Conservation (phyloP, 2,113 vertebrate genomes). For the Hyaena hyaena region DNA sequence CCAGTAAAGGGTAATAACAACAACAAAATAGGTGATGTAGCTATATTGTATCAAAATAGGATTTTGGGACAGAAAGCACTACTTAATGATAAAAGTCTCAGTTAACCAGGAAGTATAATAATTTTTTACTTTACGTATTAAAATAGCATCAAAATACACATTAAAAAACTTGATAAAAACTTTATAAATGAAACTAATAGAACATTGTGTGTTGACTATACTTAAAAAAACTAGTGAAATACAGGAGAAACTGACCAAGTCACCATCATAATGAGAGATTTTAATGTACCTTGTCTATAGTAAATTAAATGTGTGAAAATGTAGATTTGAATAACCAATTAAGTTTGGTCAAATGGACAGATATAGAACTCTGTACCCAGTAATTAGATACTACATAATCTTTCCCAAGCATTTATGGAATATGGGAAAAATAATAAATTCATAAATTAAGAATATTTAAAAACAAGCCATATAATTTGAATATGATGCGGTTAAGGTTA, state of each 20-base stretch:
- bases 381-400: neutral
- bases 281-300: neutral
- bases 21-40: neutral
- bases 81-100: neutral
- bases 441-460: neutral
- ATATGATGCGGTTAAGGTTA: neutral
- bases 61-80: neutral
- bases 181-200: neutral
- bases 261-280: neutral
- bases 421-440: neutral
- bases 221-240: neutral
- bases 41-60: neutral
- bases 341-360: neutral
- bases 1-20: neutral
- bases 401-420: neutral
- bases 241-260: neutral
- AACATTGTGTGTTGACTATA: neutral
- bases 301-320: neutral
- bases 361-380: neutral
- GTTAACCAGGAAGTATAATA: neutral
- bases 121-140: neutral
- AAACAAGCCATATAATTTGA: neutral
- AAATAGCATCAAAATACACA: neutral
- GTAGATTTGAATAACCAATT: neutral
- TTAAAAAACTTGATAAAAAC: neutral